A percentile compares a stretch with the other conserved stretches of the same genome.
Conservation (phyloP, 2,888 invertebrate species). For the Villa cingulata region DNA sequence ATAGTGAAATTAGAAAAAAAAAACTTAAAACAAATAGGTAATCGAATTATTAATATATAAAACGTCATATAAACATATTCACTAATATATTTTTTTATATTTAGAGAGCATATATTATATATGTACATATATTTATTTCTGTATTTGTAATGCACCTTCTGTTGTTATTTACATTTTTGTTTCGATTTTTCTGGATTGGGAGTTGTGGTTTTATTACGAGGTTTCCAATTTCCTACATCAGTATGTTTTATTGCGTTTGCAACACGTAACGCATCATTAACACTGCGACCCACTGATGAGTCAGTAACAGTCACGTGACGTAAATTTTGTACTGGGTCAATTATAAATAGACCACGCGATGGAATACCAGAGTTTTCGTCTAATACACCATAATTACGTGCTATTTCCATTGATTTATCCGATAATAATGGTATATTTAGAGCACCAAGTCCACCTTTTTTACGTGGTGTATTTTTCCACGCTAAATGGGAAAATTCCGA, state of each 20-base stretch:
- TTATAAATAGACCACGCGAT: conserved; percentile 91
- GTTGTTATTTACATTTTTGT: no score
- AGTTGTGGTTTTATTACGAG: conserved; percentile 84
- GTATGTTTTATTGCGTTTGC: conserved; percentile 97
- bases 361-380: conserved; percentile 86
- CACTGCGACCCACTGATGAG: conserved; percentile 81
- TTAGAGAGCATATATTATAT: no score
- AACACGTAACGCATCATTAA: conserved; percentile 85
- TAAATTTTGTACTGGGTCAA: conserved; percentile 74
- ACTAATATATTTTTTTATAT: no score
- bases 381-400: conserved; percentile 78
- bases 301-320: conserved; percentile 95
- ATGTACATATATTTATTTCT: no score
- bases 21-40: no score
- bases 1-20: no score
- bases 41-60: no score
- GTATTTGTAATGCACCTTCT: no score
- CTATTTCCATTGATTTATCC: conserved; percentile 78
- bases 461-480: conserved; percentile 90
- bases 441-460: conserved; percentile 84
- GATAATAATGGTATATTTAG: conserved; percentile 91
- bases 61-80: no score
- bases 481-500: conserved; percentile 95
- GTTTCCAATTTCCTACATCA: conserved; percentile 88
- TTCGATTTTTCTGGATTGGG: conserved; percentile 71